Evolutionary conservation across 2,797 vertebrate genomes (phyloP), one percentile per base, ranked within the genome.

Genomic region (Monodelphis domestica): DNA sequence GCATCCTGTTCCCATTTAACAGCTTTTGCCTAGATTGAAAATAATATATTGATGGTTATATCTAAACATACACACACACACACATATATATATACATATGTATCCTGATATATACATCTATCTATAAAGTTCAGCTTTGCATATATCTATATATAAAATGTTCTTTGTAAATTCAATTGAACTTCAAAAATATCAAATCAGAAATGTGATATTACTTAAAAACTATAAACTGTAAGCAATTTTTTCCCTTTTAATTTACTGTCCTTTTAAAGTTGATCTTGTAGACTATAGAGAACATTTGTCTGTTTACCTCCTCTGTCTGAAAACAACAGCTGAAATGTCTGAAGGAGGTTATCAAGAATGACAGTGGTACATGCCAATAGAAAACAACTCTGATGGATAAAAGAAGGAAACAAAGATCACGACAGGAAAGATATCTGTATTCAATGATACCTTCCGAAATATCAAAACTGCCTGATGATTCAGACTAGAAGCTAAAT

Each of bases 401-500:
- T 33, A 53, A 89, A 11, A 54, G 51, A 92, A 28, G 3, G 26
- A n/a, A 91, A 0, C 89, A 63, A 54, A 94, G 53, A 54, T 45
- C 29, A 87, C 26, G 12, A 12, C 5, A 57, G 33, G 33, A 90
- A 33, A 51, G 17, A 17, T 4, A 88, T 88, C 51, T 51, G 87
- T 88, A 88, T 88, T 88, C 51, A 88, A 29, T 53, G 12, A 88
- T 28, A 33, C 12, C 24, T 92, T 92, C 88, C 26, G 59, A 92
- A 89, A 63, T 54, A 54, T 59, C 87, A 52, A 15, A 93, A 91
- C 45, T 53, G 17, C 9, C 87, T 93, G 51, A 52, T 52, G n/a
- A 89, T 92, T 78, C 52, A 95, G 51, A 14, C 50, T 33, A 51
- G n/a, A 94, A 91, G n/a, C 4, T 55, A 87, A 94, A 91, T 88